phyloP scores from a whole-genome alignment of 2,888 invertebrate genomes.

The Tridacna gigas region DNA sequence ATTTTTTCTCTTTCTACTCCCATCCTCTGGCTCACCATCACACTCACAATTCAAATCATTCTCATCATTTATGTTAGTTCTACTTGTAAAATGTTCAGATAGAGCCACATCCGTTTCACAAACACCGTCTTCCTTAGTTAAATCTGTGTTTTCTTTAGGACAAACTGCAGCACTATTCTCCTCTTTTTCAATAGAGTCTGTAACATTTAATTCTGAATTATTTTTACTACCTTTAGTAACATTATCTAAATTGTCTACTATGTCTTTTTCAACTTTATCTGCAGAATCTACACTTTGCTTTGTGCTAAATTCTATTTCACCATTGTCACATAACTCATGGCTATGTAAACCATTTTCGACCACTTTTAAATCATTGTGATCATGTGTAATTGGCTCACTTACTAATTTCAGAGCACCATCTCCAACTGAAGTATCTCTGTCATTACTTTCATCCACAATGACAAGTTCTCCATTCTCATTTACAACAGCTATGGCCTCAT shows the following conservation, averaged over 20 bases:
- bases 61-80: neutral
- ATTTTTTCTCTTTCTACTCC: conserved; percentile 55
- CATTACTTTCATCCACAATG: conserved; percentile 33
- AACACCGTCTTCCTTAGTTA: neutral
- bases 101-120: neutral
- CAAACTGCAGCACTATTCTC: neutral
- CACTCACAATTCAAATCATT: neutral
- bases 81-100: too few relatives aligned
- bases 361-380: neutral
- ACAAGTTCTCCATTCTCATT: conserved; percentile 57
- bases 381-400: neutral
- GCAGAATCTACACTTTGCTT: neutral
- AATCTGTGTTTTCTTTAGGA: neutral
- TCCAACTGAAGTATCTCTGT: neutral
- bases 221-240: neutral
- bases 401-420: neutral
- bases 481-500: conserved; percentile 56
- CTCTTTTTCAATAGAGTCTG: neutral
- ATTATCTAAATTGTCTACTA: neutral
- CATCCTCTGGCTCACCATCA: conserved; percentile 60
- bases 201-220: neutral
- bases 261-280: neutral
- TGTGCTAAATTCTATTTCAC: neutral
- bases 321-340: neutral
- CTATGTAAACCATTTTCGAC: neutral